Conservation (phyloP, 2,888 invertebrate species). For the Caenorhabditis panamensis region DNA sequence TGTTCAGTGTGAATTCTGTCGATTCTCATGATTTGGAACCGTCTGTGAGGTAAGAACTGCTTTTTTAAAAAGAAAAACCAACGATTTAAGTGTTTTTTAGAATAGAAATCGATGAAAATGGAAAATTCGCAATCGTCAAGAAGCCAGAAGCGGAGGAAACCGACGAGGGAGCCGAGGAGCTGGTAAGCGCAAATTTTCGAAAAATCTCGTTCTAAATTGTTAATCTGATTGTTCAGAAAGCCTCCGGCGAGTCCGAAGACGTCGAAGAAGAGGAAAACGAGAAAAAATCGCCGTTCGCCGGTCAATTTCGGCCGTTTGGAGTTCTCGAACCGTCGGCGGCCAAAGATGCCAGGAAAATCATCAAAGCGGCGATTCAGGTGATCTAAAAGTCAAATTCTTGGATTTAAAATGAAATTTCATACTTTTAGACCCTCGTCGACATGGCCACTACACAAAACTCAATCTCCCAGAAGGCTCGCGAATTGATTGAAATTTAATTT, state of each 20-base stretch:
- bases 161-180: slow-evolving; percentile 12
- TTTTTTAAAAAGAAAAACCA: neutral
- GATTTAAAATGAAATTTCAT: no score
- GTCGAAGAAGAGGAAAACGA: slow-evolving; percentile 23
- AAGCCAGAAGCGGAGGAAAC: slow-evolving; percentile 20
- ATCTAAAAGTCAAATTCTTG: no score
- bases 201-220: neutral
- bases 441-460: slow-evolving; percentile 34
- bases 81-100: slow-evolving; percentile 18
- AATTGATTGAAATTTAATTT: slow-evolving; percentile 1
- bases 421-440: slow-evolving; percentile 34
- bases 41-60: slow-evolving; percentile 36
- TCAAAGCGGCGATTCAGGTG: slow-evolving; percentile 48
- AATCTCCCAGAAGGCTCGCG: slow-evolving; percentile 24
- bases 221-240: slow-evolving; percentile 13
- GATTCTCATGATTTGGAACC: slow-evolving; percentile 60
- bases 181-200: neutral
- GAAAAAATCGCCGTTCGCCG: slow-evolving; percentile 29
- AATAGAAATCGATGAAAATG: slow-evolving; percentile 26
- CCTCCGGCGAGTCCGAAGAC: slow-evolving; percentile 43
- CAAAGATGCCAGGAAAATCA: slow-evolving; percentile 57
- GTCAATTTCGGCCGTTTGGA: slow-evolving; percentile 65
- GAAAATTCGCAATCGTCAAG: slow-evolving; percentile 16
- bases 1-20: slow-evolving; percentile 60
- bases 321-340: slow-evolving; percentile 62